Evolutionary conservation across 2,113 vertebrate species (phyloP).

Genomic region (Castor canadensis): DNA sequence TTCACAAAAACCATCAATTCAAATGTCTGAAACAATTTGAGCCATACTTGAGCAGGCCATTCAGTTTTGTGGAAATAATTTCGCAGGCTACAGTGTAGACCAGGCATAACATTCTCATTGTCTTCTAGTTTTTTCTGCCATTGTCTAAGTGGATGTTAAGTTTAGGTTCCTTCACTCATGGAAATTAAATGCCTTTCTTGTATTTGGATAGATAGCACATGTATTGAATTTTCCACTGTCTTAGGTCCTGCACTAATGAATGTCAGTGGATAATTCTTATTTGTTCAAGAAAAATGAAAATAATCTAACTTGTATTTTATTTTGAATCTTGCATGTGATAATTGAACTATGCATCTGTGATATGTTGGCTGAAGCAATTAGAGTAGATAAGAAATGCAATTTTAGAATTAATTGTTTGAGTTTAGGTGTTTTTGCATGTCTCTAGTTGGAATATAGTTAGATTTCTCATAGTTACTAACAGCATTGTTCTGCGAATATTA

Average conservation of each 20-base stretch:
- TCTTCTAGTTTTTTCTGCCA: background rate
- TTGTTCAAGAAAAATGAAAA: background rate
- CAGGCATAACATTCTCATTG: background rate
- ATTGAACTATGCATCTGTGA: background rate
- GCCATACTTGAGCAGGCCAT: background rate
- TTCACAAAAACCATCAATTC: background rate
- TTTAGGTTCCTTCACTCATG: background rate
- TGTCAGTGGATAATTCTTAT: background rate
- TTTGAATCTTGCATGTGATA: background rate
- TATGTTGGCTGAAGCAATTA: conserved; percentile 9
- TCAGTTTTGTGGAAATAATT: too few relatives aligned
- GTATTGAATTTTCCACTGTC: background rate
- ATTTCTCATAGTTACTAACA: background rate
- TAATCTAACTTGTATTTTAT: background rate
- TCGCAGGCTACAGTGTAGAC: background rate
- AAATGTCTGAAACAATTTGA: background rate
- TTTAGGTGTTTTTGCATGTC: background rate
- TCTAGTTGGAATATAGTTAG: conserved; percentile 2
- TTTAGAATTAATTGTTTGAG: conserved; percentile 44
- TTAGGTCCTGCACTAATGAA: background rate
- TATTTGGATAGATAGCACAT: background rate
- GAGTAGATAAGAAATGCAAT: background rate
- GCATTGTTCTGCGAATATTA: background rate
- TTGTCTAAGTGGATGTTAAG: background rate
- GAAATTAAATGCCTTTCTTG: background rate